Conservation (phyloP, 2,888 invertebrate genomes). For the Mythimna albipuncta region DNA sequence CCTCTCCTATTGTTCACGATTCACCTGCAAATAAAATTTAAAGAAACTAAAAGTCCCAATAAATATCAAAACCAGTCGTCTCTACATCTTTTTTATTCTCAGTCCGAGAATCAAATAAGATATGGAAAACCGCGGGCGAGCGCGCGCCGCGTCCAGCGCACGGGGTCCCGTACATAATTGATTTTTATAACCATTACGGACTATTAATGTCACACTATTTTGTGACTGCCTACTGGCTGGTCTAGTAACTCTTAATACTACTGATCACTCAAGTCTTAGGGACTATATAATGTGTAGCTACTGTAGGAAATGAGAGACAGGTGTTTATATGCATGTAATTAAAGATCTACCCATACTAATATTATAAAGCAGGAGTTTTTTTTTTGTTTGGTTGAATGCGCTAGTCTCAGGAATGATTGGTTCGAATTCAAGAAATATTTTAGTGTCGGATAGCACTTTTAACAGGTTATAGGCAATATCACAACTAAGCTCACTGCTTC, state of each 20-base stretch:
- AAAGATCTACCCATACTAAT: slow-evolving; percentile 3
- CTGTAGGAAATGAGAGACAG: slow-evolving; percentile 6
- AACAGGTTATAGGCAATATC: too few species aligned
- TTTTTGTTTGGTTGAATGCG: too few species aligned
- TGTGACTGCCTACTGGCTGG: slow-evolving; percentile 18
- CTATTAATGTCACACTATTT: slow-evolving; percentile 52
- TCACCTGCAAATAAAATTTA: slow-evolving; percentile 2
- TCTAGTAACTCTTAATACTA: slow-evolving; percentile 11
- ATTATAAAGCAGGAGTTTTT: too few species aligned
- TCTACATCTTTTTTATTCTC: slow-evolving; percentile 67
- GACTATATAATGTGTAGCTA: slow-evolving; percentile 7
- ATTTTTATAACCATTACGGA: slow-evolving; percentile 64
- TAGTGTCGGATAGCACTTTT: too few species aligned
- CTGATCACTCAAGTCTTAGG: slow-evolving; percentile 18
- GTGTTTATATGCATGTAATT: slow-evolving; percentile 11
- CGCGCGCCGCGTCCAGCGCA: slow-evolving; percentile 62
- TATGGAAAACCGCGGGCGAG: slow-evolving; percentile 82
- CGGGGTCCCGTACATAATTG: slow-evolving; percentile 72
- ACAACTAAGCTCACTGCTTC: too few species aligned
- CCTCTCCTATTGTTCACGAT: background rate
- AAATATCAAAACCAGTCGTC: slow-evolving; percentile 47
- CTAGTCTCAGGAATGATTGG: too few species aligned
- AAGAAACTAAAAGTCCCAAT: slow-evolving; percentile 10
- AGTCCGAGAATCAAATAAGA: slow-evolving; percentile 83
- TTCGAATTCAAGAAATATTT: too few species aligned